Percentiles rank a stretch among this genome's conserved stretches.
Evolutionary conservation across 2,113 vertebrate genomes (phyloP).

Genomic region (Phoxinus phoxinus): DNA sequence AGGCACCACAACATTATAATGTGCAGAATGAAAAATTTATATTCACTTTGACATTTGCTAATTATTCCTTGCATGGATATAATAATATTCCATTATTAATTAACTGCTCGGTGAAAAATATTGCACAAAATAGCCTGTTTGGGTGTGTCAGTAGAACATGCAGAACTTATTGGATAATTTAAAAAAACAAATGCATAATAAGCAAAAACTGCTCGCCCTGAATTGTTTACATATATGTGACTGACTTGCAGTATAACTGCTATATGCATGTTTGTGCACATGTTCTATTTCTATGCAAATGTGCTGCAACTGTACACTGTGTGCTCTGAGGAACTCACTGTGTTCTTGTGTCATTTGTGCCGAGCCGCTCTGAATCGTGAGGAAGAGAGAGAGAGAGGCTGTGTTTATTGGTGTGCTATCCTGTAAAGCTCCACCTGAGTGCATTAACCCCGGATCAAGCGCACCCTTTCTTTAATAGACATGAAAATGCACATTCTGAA

Average conservation of each 20-base stretch:
- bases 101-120: slow-evolving; percentile 76
- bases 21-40: background rate
- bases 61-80: background rate
- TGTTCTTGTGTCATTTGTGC: background rate
- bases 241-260: background rate
- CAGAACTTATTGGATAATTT: background rate
- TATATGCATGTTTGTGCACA: background rate
- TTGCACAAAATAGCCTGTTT: slow-evolving; percentile 23
- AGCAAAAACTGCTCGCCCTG: background rate
- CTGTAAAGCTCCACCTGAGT: background rate
- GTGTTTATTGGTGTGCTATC: slow-evolving; percentile 19
- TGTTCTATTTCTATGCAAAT: background rate
- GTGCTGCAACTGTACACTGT: background rate
- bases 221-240: background rate
- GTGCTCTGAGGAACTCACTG: background rate
- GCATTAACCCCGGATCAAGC: no score
- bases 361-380: background rate
- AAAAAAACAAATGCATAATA: background rate
- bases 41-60: background rate
- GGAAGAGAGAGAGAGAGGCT: background rate
- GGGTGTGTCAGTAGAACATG: background rate
- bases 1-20: background rate
- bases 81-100: slow-evolving; percentile 74
- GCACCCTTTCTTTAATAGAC: no score
- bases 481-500: no score